Conservation (phyloP, 2,797 vertebrate species). For the Protosalanx chinensis region DNA sequence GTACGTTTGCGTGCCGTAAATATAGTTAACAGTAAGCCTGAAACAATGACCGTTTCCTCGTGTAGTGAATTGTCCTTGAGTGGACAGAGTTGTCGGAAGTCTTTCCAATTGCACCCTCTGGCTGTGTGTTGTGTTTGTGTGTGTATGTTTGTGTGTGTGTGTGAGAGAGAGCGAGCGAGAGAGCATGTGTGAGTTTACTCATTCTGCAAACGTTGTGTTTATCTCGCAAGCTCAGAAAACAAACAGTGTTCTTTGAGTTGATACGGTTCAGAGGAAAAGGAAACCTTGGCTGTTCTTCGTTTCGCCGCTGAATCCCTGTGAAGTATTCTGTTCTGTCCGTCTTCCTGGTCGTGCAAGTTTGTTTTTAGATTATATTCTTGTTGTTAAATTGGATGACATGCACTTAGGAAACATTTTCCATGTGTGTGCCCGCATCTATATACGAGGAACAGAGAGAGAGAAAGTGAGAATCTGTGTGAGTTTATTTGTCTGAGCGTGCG, state of each 20-base stretch:
- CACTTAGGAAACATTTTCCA: constrained; percentile 1
- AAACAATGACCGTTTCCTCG: constrained; percentile 27
- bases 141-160: constrained; percentile 8
- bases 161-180: not conserved
- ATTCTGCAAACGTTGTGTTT: not conserved
- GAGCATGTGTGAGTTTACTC: not conserved
- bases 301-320: constrained; percentile 30
- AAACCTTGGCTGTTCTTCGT: constrained; percentile 27
- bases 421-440: not conserved
- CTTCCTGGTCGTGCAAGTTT: not conserved
- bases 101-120: not conserved
- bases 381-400: too few relatives aligned
- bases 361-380: not conserved
- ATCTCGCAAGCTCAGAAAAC: not conserved
- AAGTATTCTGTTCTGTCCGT: constrained; percentile 2
- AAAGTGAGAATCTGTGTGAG: not conserved
- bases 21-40: constrained; percentile 47
- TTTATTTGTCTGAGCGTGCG: not conserved
- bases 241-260: not conserved
- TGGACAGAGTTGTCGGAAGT: not conserved
- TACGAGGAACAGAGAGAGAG: constrained; percentile 25
- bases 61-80: not conserved
- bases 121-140: not conserved
- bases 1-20: constrained; percentile 38
- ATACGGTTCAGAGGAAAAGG: constrained; percentile 26